These are phyloP conservation scores for Papilio protenor DNA, from an alignment of 2,888 invertebrate species.

Conservation along the genomic window DNA sequence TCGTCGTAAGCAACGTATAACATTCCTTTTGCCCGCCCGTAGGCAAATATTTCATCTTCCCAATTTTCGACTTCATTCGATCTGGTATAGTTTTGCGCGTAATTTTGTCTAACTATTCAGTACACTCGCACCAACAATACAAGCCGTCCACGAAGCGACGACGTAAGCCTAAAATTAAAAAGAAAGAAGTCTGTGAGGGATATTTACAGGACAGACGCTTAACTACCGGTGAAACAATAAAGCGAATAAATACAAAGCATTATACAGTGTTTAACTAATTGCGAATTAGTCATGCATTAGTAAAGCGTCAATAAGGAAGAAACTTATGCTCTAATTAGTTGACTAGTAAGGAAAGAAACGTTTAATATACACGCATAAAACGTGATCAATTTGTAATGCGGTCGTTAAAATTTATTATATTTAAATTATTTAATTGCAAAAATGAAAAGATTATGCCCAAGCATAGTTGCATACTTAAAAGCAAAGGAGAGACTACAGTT, in stretches of 20 bases:
- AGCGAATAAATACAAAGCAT: slow-evolving; percentile 32
- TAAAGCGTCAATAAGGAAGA: slow-evolving; percentile 37
- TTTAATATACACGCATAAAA: slow-evolving; percentile 6
- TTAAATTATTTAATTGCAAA: background rate
- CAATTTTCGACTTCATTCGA: slow-evolving; percentile 82
- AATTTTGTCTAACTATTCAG: slow-evolving; percentile 46
- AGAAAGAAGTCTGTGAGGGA: slow-evolving; percentile 68
- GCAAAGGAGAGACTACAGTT: background rate
- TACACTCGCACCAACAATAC: slow-evolving; percentile 46
- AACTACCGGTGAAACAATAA: slow-evolving; percentile 26
- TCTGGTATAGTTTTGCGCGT: slow-evolving; percentile 54
- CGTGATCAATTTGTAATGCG: background rate
- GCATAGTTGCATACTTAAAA: background rate
- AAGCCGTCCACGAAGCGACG: slow-evolving; percentile 44
- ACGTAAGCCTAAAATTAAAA: slow-evolving; percentile 62
- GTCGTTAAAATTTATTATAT: background rate
- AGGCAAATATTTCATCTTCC: slow-evolving; percentile 86
- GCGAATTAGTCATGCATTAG: slow-evolving; percentile 20
- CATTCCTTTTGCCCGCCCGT: slow-evolving; percentile 84
- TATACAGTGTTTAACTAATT: slow-evolving; percentile 3
- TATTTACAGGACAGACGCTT: slow-evolving; percentile 66
- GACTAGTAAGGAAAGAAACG: slow-evolving; percentile 18
- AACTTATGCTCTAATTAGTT: slow-evolving; percentile 29
- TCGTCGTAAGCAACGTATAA: slow-evolving; percentile 85
- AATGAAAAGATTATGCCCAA: background rate